Evolutionary conservation across 2,888 invertebrate species (phyloP), one percentile per base, ranked within the genome.

Genomic region (Spatulosminthurus flaviceps): DNA sequence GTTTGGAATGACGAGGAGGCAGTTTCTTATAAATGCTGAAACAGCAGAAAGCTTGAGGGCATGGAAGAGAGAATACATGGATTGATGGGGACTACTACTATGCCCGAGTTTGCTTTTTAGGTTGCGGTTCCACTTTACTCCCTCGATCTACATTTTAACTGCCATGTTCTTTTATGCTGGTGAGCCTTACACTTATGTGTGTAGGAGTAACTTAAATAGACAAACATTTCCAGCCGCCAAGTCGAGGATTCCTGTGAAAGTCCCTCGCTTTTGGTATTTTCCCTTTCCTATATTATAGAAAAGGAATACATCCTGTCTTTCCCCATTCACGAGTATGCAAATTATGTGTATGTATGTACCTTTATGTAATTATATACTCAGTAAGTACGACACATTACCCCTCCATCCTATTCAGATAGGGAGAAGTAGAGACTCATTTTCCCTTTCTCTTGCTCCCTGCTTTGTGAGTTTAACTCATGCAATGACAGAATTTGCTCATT

Each of bases 81-180:
- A 78, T 78, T 78, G 78, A 78, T 78, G 78, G 78, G 61, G 67
- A 72, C 29, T n/a, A n/a, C n/a, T n/a, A 16, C 26, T 13, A 51
- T 51, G 28, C 24, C 5, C 7, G 1, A 51, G 51, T 51, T 51
- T 51, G 51, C 51, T 51, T 72, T 43, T 72, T 11, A 43, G 69
- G n/a, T n/a, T 28, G 69, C 28, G 69, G 21, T 29, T 22, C 41
- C 19, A n/a, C 21, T 34, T 34, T 34, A 1, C 29, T n/a, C 29
- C n/a, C 70, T 16, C 22, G 5, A 41, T 21, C 29, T 1, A 28
- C 41, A n/a, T 41, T 34, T 41, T 21, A 34, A 26, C 43, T 43
- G 26, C n/a, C 16, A n/a, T 13, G 51, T 51, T 51, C 51, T 51
- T 51, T 13, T 51, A n/a, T n/a, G 51, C 1, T 51, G 1, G 51